Evolutionary conservation across 2,888 invertebrate species (phyloP), one percentile per base, ranked within the genome.

Genomic region (Acronicta leporina): DNA sequence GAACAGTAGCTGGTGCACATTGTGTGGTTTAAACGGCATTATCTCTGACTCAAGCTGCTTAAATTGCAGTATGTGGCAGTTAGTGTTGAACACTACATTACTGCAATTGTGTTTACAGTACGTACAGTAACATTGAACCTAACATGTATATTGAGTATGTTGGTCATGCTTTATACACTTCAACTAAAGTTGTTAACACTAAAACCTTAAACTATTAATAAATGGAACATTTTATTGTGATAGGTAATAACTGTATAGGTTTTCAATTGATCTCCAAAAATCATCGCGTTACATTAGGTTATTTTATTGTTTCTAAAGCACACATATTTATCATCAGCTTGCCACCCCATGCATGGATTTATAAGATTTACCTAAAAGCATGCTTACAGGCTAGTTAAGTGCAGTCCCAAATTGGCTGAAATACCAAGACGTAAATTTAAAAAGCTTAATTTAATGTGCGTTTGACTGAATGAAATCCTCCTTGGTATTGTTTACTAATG

Each of bases 1-100:
- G 90, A 91, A 90, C 81, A 81, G 78, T 80, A 84, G 82, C 79
- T 82, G 77, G 79, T 80, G 80, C 81, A 82, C 86, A 86, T 83
- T 87, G 84, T 87, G 83, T 79, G 83, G 83, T 85, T 86, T 79
- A 82, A 85, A 73, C 68, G 73, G 73, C 70, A 75, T 80, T 82
- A 80, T 85, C 80, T 85, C 75, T 72, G 79, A 78, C 80, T 85
- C 82, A 85, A 85, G 79, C 76, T 76, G 73, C 80, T 84, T 79
- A 78, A 76, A 74, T 75, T 72, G 71, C 77, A 70, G 71, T 69
- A 56, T 65, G 68, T 63, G 58, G 58, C 61, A 56, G 54, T 68
- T 64, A 45, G 46, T 71, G 57, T 64, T 54, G 53, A 53, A 52
- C 52, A 55, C 59, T 56, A 25, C 41, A 55, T 58, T 48, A 56